These are phyloP conservation scores for Philereme transversata DNA, from an alignment of 2,888 invertebrate genomes.

Conservation along the genomic window DNA sequence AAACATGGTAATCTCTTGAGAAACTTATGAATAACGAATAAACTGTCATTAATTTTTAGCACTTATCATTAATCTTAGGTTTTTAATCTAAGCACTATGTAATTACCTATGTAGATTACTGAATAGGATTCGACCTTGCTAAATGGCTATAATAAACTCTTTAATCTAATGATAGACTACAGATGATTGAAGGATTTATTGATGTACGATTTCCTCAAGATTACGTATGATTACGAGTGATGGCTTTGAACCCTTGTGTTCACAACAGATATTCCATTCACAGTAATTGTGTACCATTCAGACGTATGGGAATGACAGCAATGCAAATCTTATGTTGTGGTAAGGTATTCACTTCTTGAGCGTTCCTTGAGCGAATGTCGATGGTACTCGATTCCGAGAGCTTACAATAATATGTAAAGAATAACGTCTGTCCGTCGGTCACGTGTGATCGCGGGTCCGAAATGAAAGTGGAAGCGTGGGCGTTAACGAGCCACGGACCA, in stretches of 20 bases:
- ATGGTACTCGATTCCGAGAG: constrained; percentile 59
- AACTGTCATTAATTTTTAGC: constrained; percentile 32
- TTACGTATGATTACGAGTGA: constrained; percentile 46
- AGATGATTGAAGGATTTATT: constrained; percentile 26
- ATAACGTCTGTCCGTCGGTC: constrained; percentile 64
- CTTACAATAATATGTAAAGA: constrained; percentile 56
- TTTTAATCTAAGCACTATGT: constrained; percentile 34
- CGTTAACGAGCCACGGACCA: constrained; percentile 47
- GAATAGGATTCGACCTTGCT: constrained; percentile 33
- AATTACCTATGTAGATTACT: constrained; percentile 38
- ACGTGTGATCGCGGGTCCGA: constrained; percentile 70
- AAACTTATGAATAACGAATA: constrained; percentile 33
- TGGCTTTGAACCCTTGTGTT: constrained; percentile 45
- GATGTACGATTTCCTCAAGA: constrained; percentile 25
- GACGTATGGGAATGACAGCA: constrained; percentile 63
- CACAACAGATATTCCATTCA: constrained; percentile 51
- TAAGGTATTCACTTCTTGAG: constrained; percentile 50
- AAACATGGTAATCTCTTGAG: constrained; percentile 37
- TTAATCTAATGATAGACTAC: constrained; percentile 31
- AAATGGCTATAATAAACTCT: constrained; percentile 26
- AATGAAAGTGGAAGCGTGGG: constrained; percentile 79
- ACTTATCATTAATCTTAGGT: constrained; percentile 35
- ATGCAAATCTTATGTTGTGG: constrained; percentile 62
- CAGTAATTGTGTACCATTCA: constrained; percentile 59
- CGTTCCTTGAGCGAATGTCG: constrained; percentile 45